Conservation (phyloP, 2,113 vertebrate species). For the Patagioenas fasciata region DNA sequence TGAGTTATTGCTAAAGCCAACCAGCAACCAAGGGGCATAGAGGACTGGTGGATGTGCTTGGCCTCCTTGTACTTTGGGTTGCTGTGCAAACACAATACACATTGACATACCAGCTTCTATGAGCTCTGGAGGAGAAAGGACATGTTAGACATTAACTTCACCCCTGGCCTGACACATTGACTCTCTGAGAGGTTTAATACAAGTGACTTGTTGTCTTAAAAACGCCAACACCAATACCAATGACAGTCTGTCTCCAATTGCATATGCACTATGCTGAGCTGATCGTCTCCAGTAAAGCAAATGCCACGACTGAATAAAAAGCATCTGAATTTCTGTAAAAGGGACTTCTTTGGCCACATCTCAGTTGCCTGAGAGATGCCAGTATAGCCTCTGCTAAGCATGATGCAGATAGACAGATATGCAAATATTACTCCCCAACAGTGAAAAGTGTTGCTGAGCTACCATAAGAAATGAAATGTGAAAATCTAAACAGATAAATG, state of each 20-base stretch:
- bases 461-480: neutral
- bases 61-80: neutral
- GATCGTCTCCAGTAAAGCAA: neutral
- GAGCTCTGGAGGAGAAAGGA: neutral
- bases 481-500: neutral
- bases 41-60: neutral
- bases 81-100: neutral
- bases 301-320: neutral
- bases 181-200: neutral
- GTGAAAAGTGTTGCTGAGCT: neutral
- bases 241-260: neutral
- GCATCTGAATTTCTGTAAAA: neutral
- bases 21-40: neutral
- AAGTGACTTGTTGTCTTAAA: neutral
- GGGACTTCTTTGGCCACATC: neutral
- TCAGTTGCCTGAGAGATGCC: neutral
- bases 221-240: neutral
- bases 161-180: accelerated
- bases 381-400: neutral
- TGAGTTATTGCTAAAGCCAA: neutral
- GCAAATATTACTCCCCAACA: neutral
- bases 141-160: neutral
- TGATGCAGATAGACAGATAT: neutral
- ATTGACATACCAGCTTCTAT: neutral
- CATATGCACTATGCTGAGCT: neutral